Base-by-base conservation (phyloP, 2,113 vertebrate genomes). In the Tiliqua scincoides region DNA sequence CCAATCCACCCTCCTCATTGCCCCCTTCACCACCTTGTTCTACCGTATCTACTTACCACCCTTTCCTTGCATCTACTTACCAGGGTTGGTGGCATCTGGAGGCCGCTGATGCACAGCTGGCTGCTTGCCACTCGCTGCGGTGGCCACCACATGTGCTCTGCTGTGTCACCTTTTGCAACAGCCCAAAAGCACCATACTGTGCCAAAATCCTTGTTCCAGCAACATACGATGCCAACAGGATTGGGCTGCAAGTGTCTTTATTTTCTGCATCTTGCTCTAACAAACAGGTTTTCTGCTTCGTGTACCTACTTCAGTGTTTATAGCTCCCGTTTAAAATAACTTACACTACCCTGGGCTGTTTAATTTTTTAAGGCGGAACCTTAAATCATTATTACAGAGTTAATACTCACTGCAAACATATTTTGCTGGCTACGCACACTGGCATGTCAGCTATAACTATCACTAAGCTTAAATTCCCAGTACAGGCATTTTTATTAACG, bases 371-470 rank as follows among this genome's bases (percentile, higher is more conserved):
- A 81, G 79, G 68, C 37, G 20, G 0, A 0, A 21, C 43, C 63
- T 67, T 90, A 91, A 89, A 91, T 83, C 87, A 87, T 43, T 27
- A 67, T n/a, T 25, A 67, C 21, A 9, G 67, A 83, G 59, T 85
- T 71, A 35, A 78, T 8, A 80, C 18, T 23, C 57, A 73, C 35
- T 84, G 62, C 23, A 88, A 77, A 23, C 12, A 20, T 68, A 74
- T 81, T 86, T 81, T 71, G 15, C 82, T 87, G 65, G 23, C 40
- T 1, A 4, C 54, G 8, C 73, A 61, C 48, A 27, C 62, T 62
- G 72, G 4, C 59, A 62, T 62, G 74, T n/a, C 79, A 89, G 87
- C 48, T 57, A 37, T 65, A 75, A 57, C 0, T 1, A 32, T 67
- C 65, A 88, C 32, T 35, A 54, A 82, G 10, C 57, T 74, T 63